Base-by-base conservation (phyloP, 2,797 vertebrate genomes). In the Enteromius viviparus region DNA sequence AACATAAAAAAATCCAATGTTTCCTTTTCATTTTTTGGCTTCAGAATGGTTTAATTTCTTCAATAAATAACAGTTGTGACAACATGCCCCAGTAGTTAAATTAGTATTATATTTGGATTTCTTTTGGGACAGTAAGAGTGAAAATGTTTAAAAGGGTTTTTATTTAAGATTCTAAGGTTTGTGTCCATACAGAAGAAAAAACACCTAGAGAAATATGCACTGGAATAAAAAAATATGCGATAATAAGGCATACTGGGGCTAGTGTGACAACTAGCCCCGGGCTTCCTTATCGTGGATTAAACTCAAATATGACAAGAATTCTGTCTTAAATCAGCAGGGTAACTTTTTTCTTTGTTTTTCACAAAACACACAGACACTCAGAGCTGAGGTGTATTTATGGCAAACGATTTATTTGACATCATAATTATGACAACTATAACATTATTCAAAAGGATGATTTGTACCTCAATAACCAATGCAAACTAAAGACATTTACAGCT, bases 371-470 rank as follows among this genome's bases (percentile, higher is more conserved):
- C 69, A 64, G 71, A 78, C 1, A 8, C 47, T 6, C 45, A 32
- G 47, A 81, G 51, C 5, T 71, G 45, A 70, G 66, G 6, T 34
- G 37, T 34, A 29, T 88, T 89, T 84, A 76, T 85, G 82, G 26
- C 37, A 85, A 92, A 89, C 87, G 87, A 89, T 93, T 90, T 91
- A 91, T 90, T 91, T 81, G 15, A 82, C 87, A 81, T 84, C 7
- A 90, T 80, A 70, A 89, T 85, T 26, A 82, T 83, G 66, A 84
- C 55, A 79, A 14, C 78, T 82, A 72, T 47, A 51, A 49, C 32
- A 85, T 71, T 45, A 65, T 66, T 77, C 23, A 85, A 66, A 66
- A 47, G 53, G 47, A 60, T 72, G 2, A 7, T 37, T 53, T 37
- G 60, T 58, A 14, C 64, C 34, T 60, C 58, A 47, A 55, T 32